Evolutionary conservation across 2,113 vertebrate genomes (phyloP).

Genomic region (Sinocyclocheilus anophthalmus): DNA sequence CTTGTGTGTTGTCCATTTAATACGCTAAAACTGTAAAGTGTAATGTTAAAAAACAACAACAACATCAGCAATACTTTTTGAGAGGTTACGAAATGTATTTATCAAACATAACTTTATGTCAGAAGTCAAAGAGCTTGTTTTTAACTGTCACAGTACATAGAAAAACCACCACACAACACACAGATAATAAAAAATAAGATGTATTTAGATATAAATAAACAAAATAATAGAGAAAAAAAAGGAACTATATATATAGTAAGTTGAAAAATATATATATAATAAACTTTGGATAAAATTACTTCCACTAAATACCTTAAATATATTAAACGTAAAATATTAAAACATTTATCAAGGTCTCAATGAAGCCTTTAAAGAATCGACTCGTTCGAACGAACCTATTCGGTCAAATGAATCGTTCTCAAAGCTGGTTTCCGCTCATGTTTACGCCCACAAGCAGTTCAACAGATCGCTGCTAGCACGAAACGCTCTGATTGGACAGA

Average conservation of each 20-base stretch:
- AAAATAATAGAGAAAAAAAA: neutral
- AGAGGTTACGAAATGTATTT: too few relatives aligned
- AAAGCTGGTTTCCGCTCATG: slow-evolving; percentile 49
- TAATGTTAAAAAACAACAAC: neutral
- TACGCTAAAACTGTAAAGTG: too few relatives aligned
- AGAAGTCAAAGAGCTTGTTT: too few relatives aligned
- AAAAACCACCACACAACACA: too few relatives aligned
- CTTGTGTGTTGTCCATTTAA: too few relatives aligned
- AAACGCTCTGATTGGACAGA: slow-evolving; percentile 49
- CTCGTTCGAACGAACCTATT: neutral
- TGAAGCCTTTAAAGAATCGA: neutral
- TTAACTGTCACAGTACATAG: too few relatives aligned
- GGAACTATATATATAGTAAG: neutral
- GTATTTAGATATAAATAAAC: neutral
- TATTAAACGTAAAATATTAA: neutral
- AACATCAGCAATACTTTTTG: too few relatives aligned
- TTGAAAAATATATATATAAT: too few relatives aligned
- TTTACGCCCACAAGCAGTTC: slow-evolving; percentile 52
- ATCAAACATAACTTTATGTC: too few relatives aligned
- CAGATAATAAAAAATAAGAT: too few relatives aligned
- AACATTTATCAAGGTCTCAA: neutral
- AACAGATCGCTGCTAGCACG: slow-evolving; percentile 36
- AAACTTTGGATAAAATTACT: neutral
- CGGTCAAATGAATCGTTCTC: neutral
- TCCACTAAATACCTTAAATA: neutral